Percentiles rank a stretch among this genome's conserved stretches.
Conservation (phyloP, 2,797 vertebrate genomes). For the Caiman crocodilus region DNA sequence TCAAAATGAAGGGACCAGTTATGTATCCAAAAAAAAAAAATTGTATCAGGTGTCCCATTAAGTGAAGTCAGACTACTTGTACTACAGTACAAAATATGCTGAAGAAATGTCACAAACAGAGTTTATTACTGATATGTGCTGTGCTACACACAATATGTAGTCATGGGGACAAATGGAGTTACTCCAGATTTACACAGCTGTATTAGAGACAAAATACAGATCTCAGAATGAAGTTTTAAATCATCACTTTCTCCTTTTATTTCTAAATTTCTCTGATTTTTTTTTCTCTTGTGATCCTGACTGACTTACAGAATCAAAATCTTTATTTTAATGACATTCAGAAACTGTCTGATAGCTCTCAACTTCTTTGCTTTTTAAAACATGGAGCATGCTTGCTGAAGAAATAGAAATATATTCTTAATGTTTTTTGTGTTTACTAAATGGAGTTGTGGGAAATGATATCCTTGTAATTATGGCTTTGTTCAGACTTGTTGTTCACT, state of each 20-base stretch:
- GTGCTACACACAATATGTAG: background rate
- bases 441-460: slow-evolving; percentile 56
- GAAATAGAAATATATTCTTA: background rate
- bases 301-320: background rate
- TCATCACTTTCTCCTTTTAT: background rate
- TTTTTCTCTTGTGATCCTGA: background rate
- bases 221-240: slow-evolving; percentile 3
- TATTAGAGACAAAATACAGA: background rate
- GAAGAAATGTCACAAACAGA: background rate
- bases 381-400: background rate
- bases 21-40: background rate
- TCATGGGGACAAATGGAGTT: slow-evolving; percentile 5
- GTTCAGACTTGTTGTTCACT: slow-evolving; percentile 70
- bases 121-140: background rate
- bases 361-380: background rate
- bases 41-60: background rate
- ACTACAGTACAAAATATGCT: background rate
- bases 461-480: slow-evolving; percentile 70
- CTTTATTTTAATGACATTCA: background rate
- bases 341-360: background rate
- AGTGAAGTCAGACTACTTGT: background rate
- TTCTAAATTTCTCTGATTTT: background rate
- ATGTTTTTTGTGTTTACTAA: slow-evolving; percentile 57
- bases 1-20: background rate
- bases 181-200: background rate